Conservation (phyloP, 2,797 vertebrate genomes). For the Argentina silus region DNA sequence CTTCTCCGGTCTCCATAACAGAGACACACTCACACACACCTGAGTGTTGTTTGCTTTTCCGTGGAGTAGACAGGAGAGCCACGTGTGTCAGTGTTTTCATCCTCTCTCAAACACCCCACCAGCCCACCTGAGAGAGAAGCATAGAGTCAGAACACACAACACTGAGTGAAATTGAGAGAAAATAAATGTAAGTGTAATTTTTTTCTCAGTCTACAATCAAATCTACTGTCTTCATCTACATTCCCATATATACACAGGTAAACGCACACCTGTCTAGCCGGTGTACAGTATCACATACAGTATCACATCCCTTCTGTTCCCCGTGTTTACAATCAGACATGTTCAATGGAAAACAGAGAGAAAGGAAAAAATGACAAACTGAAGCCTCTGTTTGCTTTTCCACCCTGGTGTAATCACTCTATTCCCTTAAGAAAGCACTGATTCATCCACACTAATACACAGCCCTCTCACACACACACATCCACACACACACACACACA, state of each 20-base stretch:
- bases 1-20: constrained; percentile 9
- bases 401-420: not conserved
- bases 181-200: too few relatives aligned
- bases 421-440: not conserved
- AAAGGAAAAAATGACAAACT: not conserved
- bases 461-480: not conserved
- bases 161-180: not conserved
- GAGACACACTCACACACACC: constrained; percentile 11
- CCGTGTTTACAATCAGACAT: not conserved
- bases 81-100: not conserved
- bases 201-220: too few relatives aligned
- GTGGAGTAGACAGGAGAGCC: not conserved
- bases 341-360: not conserved
- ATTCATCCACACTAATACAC: not conserved
- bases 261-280: not conserved
- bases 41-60: constrained; percentile 12
- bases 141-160: not conserved
- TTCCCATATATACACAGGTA: not conserved
- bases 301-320: not conserved
- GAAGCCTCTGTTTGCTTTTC: constrained; percentile 6
- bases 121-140: not conserved
- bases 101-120: not conserved
- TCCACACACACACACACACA: not conserved
- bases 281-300: not conserved
- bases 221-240: too few relatives aligned